phyloP scores from a whole-genome alignment of 2,888 invertebrate species.

The Nephrotoma flavescens region DNA sequence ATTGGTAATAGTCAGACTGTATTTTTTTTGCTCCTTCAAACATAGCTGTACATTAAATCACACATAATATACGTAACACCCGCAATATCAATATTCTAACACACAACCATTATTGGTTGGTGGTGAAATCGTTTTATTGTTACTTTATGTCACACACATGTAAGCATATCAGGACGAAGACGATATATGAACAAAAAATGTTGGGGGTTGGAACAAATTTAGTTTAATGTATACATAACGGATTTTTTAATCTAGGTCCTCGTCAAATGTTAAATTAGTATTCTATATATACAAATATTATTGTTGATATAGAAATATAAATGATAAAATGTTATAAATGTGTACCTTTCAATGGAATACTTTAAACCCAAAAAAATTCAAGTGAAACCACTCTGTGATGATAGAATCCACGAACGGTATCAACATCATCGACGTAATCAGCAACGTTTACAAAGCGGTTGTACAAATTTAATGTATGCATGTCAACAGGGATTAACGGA shows the following conservation, averaged over 20 bases:
- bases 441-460: slow-evolving; percentile 44
- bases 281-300: not conserved
- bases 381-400: slow-evolving; percentile 1
- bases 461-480: slow-evolving; percentile 80
- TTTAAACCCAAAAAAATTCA: not conserved
- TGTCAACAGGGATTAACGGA: slow-evolving; percentile 77
- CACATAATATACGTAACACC: not conserved
- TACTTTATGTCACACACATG: not conserved
- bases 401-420: not conserved
- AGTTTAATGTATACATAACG: not conserved
- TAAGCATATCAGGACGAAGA: not conserved
- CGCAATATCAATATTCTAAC: not conserved
- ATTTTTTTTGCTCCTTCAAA: not conserved
- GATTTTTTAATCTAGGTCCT: not conserved
- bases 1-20: not conserved
- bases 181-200: too few relatives aligned
- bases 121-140: not conserved
- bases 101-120: not conserved
- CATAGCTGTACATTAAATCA: too few relatives aligned
- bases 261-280: not conserved
- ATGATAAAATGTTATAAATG: not conserved
- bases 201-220: not conserved
- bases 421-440: not conserved
- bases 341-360: slow-evolving; percentile 1
- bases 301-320: not conserved